Evolutionary conservation across 2,113 vertebrate species (phyloP), one percentile per base, ranked within the genome.

Genomic region (Tupaia chinensis): DNA sequence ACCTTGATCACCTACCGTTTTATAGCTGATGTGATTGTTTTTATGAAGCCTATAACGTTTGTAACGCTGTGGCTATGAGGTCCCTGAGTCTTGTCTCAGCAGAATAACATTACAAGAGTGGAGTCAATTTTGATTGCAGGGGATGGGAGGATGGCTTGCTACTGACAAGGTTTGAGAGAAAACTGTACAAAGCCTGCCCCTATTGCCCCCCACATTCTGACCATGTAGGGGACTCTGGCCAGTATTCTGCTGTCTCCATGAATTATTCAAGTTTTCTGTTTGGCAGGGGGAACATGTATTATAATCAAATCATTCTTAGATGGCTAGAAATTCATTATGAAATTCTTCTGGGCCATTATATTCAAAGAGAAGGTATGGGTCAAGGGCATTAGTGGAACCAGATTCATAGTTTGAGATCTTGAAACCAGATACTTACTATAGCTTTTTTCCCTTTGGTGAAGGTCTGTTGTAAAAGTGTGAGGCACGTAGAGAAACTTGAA

Each of bases 11-110:
- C 98, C 98, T 98, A 97, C 97, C 58, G 15, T 98, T 98, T 98
- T 98, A 98, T 98, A 98, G 98, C 96, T 93, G 96, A 98, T 98
- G 94, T 96, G 98, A 98, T 98, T 98, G 97, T 98, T 98, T 99
- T 98, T 98, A 98, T 98, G 98, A 98, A 97, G 97, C 81, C 97
- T 97, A 87, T 98, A 98, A 98, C 12, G 27, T 97, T 98, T 98
- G 97, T 98, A 98, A 98, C 34, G 16, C 93, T 81, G 70, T 97
- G 82, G 95, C 97, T 97, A 74, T 98, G 98, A 96, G 97, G 96
- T 98, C 98, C 97, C 79, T 84, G 0, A 88, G 95, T 98, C 95
- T 98, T 97, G 95, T 98, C 97, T 98, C 97, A 98, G 98, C 97
- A 97, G 98, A 98, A 96, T 97, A 97, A 77, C 97, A 97, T 97